These are phyloP conservation scores for Drosophila parthenogenetica DNA, from an alignment of 2,888 invertebrate genomes.

Conservation along the genomic window DNA sequence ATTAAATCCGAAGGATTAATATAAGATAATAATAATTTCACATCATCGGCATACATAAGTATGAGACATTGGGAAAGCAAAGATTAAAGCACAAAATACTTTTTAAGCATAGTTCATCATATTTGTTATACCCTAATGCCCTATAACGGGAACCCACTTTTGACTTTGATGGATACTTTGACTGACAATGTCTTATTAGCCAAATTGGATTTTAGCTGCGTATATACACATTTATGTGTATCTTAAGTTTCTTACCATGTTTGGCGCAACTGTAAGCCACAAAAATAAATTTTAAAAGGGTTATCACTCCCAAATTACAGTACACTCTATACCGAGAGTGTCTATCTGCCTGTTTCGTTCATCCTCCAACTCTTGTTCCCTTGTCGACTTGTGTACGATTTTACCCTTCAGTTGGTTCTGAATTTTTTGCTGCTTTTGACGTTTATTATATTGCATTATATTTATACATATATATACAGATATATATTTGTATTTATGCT, in stretches of 20 bases:
- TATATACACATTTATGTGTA: conserved; percentile 5
- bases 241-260: conserved; percentile 38
- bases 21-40: too few species aligned
- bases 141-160: background rate
- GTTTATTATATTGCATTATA: conserved; percentile 76
- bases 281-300: conserved; percentile 66
- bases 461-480: conserved; percentile 24
- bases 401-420: conserved; percentile 32
- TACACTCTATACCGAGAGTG: conserved; percentile 14
- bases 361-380: background rate
- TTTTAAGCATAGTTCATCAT: too few species aligned
- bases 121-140: too few species aligned
- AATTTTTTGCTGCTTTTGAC: conserved; percentile 50
- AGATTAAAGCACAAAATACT: too few species aligned
- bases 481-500: conserved; percentile 71
- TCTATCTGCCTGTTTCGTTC: background rate
- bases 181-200: conserved; percentile 65
- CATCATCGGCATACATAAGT: too few species aligned
- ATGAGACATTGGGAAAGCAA: too few species aligned
- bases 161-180: conserved; percentile 5
- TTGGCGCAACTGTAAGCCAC: conserved; percentile 29
- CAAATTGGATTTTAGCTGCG: conserved; percentile 69
- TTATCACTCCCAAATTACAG: conserved; percentile 64
- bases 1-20: too few species aligned
- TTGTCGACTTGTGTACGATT: too few species aligned